A percentile compares a stretch with the other conserved stretches of the same genome.
These are phyloP conservation scores for Pogonus chalceus DNA, from an alignment of 1,140 invertebrate species.

Conservation along the genomic window DNA sequence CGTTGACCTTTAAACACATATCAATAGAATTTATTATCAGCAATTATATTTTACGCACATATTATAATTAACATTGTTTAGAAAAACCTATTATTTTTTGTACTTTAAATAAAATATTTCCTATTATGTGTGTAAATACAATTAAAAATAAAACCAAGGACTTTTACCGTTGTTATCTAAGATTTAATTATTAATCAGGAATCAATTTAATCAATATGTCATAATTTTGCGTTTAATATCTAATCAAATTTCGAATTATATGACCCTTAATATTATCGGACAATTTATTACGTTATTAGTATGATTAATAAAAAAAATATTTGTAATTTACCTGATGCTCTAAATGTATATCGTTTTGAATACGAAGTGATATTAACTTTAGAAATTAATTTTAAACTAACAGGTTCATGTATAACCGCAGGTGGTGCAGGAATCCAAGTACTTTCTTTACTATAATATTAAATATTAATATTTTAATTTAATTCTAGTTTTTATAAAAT, in stretches of 20 bases:
- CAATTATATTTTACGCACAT: no score
- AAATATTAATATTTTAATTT: constrained; percentile 14
- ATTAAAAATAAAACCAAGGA: no score
- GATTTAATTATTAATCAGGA: no score
- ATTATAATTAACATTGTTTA: no score
- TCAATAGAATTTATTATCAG: no score
- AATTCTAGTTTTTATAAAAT: neutral
- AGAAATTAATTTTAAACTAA: constrained; percentile 19
- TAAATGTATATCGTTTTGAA: constrained; percentile 20
- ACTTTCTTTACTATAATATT: constrained; percentile 23
- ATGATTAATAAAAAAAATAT: constrained; percentile 2
- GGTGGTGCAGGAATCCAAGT: constrained; percentile 29
- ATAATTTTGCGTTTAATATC: neutral
- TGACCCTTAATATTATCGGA: neutral
- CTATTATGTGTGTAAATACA: no score
- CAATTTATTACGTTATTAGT: neutral
- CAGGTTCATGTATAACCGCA: constrained; percentile 24
- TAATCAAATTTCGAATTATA: constrained; percentile 4
- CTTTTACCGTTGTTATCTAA: no score
- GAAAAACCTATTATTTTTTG: no score
- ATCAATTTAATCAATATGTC: no score
- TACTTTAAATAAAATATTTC: no score
- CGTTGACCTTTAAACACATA: no score
- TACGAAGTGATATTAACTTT: constrained; percentile 17
- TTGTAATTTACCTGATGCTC: constrained; percentile 19